Evolutionary conservation across 2,888 invertebrate genomes (phyloP).

Genomic region (Erebia palarica): DNA sequence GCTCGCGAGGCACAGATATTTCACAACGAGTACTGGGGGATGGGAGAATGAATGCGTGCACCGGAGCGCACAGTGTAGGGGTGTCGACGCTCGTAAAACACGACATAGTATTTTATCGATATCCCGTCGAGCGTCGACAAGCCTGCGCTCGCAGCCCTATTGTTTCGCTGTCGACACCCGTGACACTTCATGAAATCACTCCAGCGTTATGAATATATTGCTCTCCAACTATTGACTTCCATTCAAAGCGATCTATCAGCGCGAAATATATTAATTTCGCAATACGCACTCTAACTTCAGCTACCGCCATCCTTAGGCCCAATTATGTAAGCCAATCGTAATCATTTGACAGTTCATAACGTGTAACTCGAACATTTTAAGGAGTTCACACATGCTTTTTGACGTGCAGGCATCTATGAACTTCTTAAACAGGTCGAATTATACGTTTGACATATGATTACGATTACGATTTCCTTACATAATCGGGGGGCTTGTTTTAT

Average conservation of each 20-base stretch:
- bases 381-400: no score
- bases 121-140: constrained; percentile 52
- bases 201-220: constrained; percentile 64
- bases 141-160: constrained; percentile 64
- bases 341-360: no score
- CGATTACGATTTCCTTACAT: no score
- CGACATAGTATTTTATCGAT: constrained; percentile 76
- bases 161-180: constrained; percentile 66
- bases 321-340: no score
- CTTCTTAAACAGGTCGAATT: no score
- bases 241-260: constrained; percentile 38
- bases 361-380: no score
- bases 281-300: constrained; percentile 19
- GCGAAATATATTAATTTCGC: constrained; percentile 31
- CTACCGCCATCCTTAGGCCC: constrained; percentile 6
- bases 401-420: no score
- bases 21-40: constrained; percentile 65
- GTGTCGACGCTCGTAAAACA: constrained; percentile 71
- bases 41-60: constrained; percentile 52
- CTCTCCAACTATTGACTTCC: constrained; percentile 52
- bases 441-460: no score
- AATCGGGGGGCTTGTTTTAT: no score
- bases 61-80: constrained; percentile 55
- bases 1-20: constrained; percentile 58
- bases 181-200: constrained; percentile 75